Evolutionary conservation across 2,888 invertebrate species (phyloP).

Genomic region (Hyalella azteca): DNA sequence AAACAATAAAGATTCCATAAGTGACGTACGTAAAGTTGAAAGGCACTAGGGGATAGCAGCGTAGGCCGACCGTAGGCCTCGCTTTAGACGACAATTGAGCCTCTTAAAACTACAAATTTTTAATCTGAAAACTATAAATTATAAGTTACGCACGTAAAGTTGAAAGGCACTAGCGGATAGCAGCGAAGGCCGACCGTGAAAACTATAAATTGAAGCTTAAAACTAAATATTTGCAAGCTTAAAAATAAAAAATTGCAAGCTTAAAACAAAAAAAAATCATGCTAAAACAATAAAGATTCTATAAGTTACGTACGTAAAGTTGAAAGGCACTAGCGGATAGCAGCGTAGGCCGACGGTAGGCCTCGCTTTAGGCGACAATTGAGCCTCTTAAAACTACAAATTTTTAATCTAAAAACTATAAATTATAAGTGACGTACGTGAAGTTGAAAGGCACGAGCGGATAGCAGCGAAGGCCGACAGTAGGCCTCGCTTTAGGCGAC

Average conservation of each 20-base stretch:
- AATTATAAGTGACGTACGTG: too few species aligned
- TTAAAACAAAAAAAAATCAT: too few species aligned
- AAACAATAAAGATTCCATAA: not conserved
- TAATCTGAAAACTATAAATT: too few species aligned
- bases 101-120: too few species aligned
- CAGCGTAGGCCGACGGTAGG: constrained; percentile 71
- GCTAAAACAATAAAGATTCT: not conserved
- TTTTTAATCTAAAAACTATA: too few species aligned
- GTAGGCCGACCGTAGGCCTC: constrained; percentile 68
- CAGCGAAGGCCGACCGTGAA: too few species aligned
- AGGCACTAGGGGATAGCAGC: constrained; percentile 80
- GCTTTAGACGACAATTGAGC: constrained; percentile 76
- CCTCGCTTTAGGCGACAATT: constrained; percentile 74
- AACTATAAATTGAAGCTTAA: too few species aligned
- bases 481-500: constrained; percentile 74
- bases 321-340: constrained; percentile 83
- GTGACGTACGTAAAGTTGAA: constrained; percentile 75
- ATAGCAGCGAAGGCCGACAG: constrained; percentile 72
- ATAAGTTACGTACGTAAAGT: constrained; percentile 68
- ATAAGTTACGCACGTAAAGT: too few species aligned
- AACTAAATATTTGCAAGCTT: too few species aligned
- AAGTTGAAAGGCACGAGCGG: constrained; percentile 84
- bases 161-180: too few species aligned
- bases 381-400: too few species aligned
- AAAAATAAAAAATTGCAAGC: too few species aligned